Evolutionary conservation across 1,140 invertebrate species (phyloP), one percentile per base, ranked within the genome.

Genomic region (Achroia grisella): DNA sequence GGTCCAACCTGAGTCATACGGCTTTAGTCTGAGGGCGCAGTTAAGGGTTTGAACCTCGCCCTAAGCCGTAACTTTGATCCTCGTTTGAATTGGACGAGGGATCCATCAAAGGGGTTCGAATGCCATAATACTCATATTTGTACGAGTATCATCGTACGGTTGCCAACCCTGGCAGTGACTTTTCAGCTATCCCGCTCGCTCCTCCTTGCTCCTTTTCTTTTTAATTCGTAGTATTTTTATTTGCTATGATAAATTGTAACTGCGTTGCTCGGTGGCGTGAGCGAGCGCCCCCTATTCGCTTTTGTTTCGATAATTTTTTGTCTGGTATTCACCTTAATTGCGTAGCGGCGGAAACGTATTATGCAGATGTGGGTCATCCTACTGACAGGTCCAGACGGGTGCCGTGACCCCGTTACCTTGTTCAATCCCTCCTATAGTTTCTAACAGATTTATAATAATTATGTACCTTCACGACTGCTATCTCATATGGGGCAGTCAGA

Each of bases 241-340:
- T 83, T 76, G 77, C 73, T 78, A 83, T 83, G 77, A 83, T 83
- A 83, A 81, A 83, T 83, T 81, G 79, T 77, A 77, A 71, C 69
- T 63, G 68, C 63, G 67, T 64, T 56, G 73, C 62, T 53, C 44
- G 59, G 69, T 23, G 32, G 49, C 56, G 51, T 56, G 53, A 30
- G 45, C 45, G 40, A 17, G 43, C 2, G 52, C 58, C 64, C 65
- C 64, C 59, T 41, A 28, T 58, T 56, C 56, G 56, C 69, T 73
- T 81, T 84, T 84, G 77, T 84, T 84, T 84, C 75, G 73, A 77
- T 78, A 81, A 77, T 84, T 81, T 83, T 83, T 84, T 81, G 80
- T 84, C 77, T 79, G 75, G 65, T 74, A 77, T 73, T 72, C 62
- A 56, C 71, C 69, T 80, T 83, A 80, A 83, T 83, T 83, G 77